Evolutionary conservation across 2,797 vertebrate species (phyloP), one percentile per base, ranked within the genome.

Genomic region (Gadopsis bispinosus): DNA sequence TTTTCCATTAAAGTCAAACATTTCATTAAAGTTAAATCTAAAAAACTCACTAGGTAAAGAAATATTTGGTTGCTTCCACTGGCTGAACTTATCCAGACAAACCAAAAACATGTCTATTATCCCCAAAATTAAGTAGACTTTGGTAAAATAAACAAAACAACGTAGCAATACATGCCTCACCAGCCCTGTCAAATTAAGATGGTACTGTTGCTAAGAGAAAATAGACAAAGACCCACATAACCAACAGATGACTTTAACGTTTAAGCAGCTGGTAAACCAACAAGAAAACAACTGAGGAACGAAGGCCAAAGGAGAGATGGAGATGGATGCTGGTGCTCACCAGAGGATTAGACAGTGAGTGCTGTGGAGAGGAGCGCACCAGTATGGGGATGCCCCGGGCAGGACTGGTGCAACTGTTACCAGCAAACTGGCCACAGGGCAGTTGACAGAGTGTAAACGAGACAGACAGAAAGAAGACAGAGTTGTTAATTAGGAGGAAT

Each of bases 341-440:
- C 94, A 96, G 96, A 89, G 97, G 97, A 93, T 98, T 98, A 93
- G 97, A 99, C 90, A 98, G 95, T 93, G 98, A 99, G 95, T 99
- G 97, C 94, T 99, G 98, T 11, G 97, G 97, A 91, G 97, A 98
- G 45, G 97, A 98, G 85, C 97, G 96, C 89, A 96, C 96, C 86
- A 99, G 96, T 13, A 97, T 95, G 20, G 97, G 97, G 91, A 98
- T 95, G 33, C 97, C 96, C 94, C 97, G 96, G 58, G 97, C 98
- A 55, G 98, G 98, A 94, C 98, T 99, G 92, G 97, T 97, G 94
- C 98, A 96, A 73, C 96, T 98, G 93, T 97, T 97, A 88, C 97
- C 97, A 92, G 97, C 97, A 96, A 98, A 99, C 98, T 99, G 78
- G 77, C 62, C 75, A 71, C 67, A 80, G 72, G 59, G 68, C 60